Evolutionary conservation across 1,140 invertebrate genomes (phyloP), one percentile per base, ranked within the genome.

Genomic region (Musca vetustissima): DNA sequence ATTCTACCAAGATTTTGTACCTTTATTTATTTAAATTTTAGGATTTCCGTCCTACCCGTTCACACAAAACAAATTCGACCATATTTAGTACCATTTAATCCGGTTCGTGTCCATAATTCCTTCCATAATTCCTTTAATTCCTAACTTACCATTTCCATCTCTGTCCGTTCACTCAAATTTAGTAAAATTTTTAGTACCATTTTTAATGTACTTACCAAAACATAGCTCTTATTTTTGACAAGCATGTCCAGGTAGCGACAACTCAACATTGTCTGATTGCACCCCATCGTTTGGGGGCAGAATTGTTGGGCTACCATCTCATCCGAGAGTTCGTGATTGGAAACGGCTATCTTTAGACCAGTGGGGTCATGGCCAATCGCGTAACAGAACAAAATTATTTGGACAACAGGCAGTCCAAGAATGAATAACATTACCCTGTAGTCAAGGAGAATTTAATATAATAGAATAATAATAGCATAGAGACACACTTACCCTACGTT

Each of bases 351-450:
- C 69, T 89, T 89, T 2, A 98, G 85, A 19, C 91, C 90, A 48
- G 88, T 87, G 0, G 96, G 96, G 77, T 96, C 93, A 71, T 92
- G 90, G 15, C 96, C 96, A 71, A 98, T 96, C 22, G 96, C 94
- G 57, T 97, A 79, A 83, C 96, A 98, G 85, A 98, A 98, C 7
- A 98, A 85, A 25, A 97, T 87, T 70, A 97, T 96, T 87, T 98
- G 95, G 66, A 94, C 89, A 1, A 95, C 89, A 0, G 96, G 96
- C 57, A 98, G 85, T 25, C 93, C 91, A 70, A 98, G 92, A 74
- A 98, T 93, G 83, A 98, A 98, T 25, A 92, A 79, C 86, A 97
- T 90, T 48, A 96, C 88, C 8, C 92, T 94, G 77, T 3, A 59
- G 32, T 21, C n/a, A 48, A 68, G 6, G 32, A 48, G 9, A 25